Conservation (phyloP, 2,888 invertebrate species). For the Mechanitis mazaeus region DNA sequence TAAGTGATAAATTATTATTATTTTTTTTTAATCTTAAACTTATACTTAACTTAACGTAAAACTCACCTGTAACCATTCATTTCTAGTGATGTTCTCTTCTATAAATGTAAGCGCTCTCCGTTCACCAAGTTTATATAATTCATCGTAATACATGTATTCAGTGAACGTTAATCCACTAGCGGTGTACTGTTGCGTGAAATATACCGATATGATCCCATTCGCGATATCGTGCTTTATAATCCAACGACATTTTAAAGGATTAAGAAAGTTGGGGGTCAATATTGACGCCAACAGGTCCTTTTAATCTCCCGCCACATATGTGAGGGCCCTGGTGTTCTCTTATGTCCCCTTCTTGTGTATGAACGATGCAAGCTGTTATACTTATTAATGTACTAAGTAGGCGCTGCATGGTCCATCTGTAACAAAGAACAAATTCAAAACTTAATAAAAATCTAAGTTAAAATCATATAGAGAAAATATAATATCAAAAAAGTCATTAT, state of each 20-base stretch:
- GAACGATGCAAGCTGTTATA: slow-evolving; percentile 44
- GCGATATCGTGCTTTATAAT: slow-evolving; percentile 85
- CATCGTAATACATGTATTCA: slow-evolving; percentile 85
- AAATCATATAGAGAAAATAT: too few relatives aligned
- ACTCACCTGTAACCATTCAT: slow-evolving; percentile 69
- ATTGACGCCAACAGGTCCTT: slow-evolving; percentile 81
- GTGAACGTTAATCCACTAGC: slow-evolving; percentile 86
- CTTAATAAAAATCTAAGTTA: too few relatives aligned
- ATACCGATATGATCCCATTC: slow-evolving; percentile 87
- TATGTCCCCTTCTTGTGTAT: slow-evolving; percentile 43
- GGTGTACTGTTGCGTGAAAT: slow-evolving; percentile 92
- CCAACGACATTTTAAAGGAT: slow-evolving; percentile 90
- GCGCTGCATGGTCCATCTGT: slow-evolving; percentile 54
- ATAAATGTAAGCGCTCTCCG: slow-evolving; percentile 81
- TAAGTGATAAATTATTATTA: too few relatives aligned
- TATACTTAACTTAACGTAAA: slow-evolving; percentile 6
- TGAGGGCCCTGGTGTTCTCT: slow-evolving; percentile 61
- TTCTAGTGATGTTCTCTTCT: slow-evolving; percentile 83
- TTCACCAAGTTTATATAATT: slow-evolving; percentile 81
- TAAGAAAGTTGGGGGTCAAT: slow-evolving; percentile 90
- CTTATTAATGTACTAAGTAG: slow-evolving; percentile 52
- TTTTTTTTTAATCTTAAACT: not conserved
- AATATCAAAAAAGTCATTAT: too few relatives aligned
- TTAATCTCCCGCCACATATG: slow-evolving; percentile 81
- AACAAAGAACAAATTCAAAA: too few relatives aligned